phyloP scores from a whole-genome alignment of 2,888 invertebrate genomes.

The Thysanoteuthis rhombus region DNA sequence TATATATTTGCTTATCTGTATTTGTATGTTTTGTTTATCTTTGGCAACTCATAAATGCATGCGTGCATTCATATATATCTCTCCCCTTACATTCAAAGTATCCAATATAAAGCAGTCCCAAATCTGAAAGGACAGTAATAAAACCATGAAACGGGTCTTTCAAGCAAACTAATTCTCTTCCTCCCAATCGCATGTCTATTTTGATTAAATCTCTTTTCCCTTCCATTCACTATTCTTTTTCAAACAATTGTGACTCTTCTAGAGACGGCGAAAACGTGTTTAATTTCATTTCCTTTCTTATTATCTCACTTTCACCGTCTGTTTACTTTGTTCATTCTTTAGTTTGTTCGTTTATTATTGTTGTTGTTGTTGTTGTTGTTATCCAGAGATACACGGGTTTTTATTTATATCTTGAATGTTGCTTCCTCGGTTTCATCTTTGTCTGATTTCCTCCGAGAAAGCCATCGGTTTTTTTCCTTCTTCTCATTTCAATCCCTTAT shows the following conservation, averaged over 20 bases:
- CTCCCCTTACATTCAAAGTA: not conserved
- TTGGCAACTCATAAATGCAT: not conserved
- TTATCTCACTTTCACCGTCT: not conserved
- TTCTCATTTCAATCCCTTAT: not conserved
- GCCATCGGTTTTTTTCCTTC: not conserved
- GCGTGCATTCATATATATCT: no score
- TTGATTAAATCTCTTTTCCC: not conserved
- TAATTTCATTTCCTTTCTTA: not conserved
- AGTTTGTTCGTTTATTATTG: not conserved
- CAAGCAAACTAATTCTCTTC: not conserved
- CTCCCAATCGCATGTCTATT: not conserved
- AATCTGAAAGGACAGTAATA: not conserved
- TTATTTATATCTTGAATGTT: not conserved
- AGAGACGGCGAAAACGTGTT: not conserved
- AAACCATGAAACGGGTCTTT: not conserved
- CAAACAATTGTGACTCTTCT: no score
- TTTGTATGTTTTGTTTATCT: not conserved
- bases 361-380: not conserved
- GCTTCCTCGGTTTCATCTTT: not conserved
- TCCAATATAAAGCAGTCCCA: not conserved
- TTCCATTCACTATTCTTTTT: not conserved
- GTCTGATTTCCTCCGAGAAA: not conserved
- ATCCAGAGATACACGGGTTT: not conserved
- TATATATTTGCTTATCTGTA: not conserved
- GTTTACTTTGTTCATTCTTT: not conserved